Evolutionary conservation across 1,140 invertebrate genomes (phyloP).

Genomic region (Papilio polyxenes): DNA sequence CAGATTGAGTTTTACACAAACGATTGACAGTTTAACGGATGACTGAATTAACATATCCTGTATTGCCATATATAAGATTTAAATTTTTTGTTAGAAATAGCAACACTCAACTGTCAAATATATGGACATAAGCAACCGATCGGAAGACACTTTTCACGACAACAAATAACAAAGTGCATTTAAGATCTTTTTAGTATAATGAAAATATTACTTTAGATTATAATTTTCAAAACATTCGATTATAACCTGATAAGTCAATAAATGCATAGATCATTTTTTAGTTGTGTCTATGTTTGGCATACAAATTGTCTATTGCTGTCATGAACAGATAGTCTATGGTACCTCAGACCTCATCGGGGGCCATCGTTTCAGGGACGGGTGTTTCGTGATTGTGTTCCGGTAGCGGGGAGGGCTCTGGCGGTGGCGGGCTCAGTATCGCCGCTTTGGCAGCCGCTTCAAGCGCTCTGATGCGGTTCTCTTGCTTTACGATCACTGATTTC

Average conservation of each 20-base stretch:
- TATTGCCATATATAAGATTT: background rate
- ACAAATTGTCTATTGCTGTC: slow-evolving; percentile 17
- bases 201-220: background rate
- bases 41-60: background rate
- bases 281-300: background rate
- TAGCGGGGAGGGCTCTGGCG: slow-evolving; percentile 49
- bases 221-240: background rate
- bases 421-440: slow-evolving; percentile 39
- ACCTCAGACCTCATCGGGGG: slow-evolving; percentile 78
- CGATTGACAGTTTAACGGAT: background rate
- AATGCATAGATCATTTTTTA: slow-evolving; percentile 2
- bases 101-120: slow-evolving; percentile 20
- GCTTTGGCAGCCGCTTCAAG: slow-evolving; percentile 78
- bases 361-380: slow-evolving; percentile 60
- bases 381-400: slow-evolving; percentile 68
- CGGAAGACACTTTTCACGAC: background rate
- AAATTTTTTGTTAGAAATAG: background rate
- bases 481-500: slow-evolving; percentile 96
- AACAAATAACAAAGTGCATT: slow-evolving; percentile 6
- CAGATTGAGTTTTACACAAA: slow-evolving; percentile 12
- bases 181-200: background rate
- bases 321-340: slow-evolving; percentile 11
- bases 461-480: slow-evolving; percentile 90
- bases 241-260: background rate
- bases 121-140: background rate